These are phyloP conservation scores for Xestoiulus laeticollis DNA, from an alignment of 2,888 invertebrate species.

Conservation along the genomic window DNA sequence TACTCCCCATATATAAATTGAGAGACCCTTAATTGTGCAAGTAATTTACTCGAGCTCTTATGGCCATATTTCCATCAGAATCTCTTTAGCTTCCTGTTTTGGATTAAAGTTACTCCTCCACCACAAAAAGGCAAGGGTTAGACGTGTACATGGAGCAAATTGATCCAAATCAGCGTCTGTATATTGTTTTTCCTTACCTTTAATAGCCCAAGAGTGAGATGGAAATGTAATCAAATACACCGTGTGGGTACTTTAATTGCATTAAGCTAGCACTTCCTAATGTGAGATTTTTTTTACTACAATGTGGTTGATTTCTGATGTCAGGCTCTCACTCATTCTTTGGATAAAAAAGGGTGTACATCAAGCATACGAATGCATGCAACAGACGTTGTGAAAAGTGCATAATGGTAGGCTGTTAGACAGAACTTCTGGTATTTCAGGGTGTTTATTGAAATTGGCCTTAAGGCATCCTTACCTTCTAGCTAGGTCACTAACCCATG, in stretches of 20 bases:
- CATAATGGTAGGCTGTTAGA: conserved; percentile 10
- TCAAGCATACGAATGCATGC: neutral
- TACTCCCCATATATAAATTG: neutral
- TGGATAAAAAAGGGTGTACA: neutral
- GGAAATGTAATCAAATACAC: neutral
- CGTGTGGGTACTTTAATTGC: neutral
- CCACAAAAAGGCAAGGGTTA: conserved; percentile 27
- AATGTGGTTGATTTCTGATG: neutral
- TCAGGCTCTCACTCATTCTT: neutral
- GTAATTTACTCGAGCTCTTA: neutral
- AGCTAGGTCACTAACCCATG: conserved; percentile 27
- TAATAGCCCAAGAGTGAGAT: neutral
- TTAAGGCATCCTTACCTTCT: neutral
- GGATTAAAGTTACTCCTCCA: neutral
- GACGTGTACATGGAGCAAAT: neutral
- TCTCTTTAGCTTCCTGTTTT: neutral
- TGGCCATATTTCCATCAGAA: neutral
- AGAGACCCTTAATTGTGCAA: conserved; percentile 3
- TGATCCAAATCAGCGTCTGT: conserved; percentile 4
- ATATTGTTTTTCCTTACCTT: neutral
- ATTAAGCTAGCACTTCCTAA: conserved; percentile 4
- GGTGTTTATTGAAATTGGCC: conserved; percentile 28
- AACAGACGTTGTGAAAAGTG: neutral
- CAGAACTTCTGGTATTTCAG: conserved; percentile 5
- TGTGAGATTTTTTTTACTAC: neutral